These are phyloP conservation scores for Triplophysa yarkandensis DNA, from an alignment of 2,797 vertebrate genomes.

Conservation along the genomic window DNA sequence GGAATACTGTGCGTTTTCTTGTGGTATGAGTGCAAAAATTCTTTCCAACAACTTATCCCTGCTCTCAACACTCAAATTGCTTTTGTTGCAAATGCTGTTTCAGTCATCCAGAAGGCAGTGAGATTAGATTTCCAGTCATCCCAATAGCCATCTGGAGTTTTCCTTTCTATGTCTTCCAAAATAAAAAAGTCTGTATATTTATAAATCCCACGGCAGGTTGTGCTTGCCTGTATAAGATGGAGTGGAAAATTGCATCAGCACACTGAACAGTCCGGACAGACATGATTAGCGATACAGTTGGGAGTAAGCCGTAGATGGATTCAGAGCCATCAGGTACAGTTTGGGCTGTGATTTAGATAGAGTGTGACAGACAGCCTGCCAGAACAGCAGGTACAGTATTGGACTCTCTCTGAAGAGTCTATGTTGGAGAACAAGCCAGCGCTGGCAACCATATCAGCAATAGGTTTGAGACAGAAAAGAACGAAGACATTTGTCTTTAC, in stretches of 20 bases:
- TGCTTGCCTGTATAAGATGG: conserved; percentile 50
- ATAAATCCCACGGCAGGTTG: conserved; percentile 63
- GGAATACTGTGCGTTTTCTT: conserved; percentile 68
- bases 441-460: conserved; percentile 61
- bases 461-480: conserved; percentile 53
- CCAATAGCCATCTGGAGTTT: conserved; percentile 68
- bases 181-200: conserved; percentile 59
- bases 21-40: conserved; percentile 63
- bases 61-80: conserved; percentile 68
- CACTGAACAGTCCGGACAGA: conserved; percentile 41
- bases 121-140: conserved; percentile 66
- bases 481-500: conserved; percentile 47
- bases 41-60: conserved; percentile 71
- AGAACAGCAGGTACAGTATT: conserved; percentile 49
- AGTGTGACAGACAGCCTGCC: conserved; percentile 27
- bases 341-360: conserved; percentile 47
- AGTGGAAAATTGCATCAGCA: conserved; percentile 62
- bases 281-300: conserved; percentile 34
- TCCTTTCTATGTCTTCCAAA: conserved; percentile 59
- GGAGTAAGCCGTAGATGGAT: conserved; percentile 37
- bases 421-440: conserved; percentile 55
- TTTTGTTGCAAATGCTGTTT: conserved; percentile 64
- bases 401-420: conserved; percentile 30
- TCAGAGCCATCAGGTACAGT: conserved; percentile 56
- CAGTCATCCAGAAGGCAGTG: conserved; percentile 68